Conservation (phyloP, 2,888 invertebrate species). For the Eilema sororculum region DNA sequence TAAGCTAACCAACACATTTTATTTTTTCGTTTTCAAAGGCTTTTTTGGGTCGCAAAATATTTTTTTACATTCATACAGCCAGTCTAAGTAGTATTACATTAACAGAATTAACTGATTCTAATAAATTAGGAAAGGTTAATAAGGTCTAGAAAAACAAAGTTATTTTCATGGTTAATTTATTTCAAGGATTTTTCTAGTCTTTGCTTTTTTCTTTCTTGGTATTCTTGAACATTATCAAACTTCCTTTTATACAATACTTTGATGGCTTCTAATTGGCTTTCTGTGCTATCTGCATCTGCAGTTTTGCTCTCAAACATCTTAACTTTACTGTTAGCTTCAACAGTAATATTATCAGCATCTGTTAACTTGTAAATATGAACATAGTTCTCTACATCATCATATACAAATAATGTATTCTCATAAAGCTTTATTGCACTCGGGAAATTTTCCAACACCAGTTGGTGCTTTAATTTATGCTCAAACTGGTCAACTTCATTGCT, state of each 20-base stretch:
- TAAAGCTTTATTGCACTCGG: slow-evolving; percentile 75
- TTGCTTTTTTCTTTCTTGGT: slow-evolving; percentile 91
- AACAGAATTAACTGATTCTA: not conserved
- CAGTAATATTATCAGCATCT: slow-evolving; percentile 55
- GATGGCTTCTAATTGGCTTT: slow-evolving; percentile 69
- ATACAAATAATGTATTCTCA: slow-evolving; percentile 72
- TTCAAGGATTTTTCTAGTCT: slow-evolving; percentile 85
- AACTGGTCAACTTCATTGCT: slow-evolving; percentile 59
- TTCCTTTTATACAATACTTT: slow-evolving; percentile 91
- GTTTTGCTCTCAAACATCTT: slow-evolving; percentile 63
- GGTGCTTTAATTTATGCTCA: slow-evolving; percentile 66
- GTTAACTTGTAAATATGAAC: slow-evolving; percentile 69
- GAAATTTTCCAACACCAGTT: slow-evolving; percentile 72
- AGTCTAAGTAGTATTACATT: too few species aligned
- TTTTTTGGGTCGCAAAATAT: too few species aligned
- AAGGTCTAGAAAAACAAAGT: not conserved
- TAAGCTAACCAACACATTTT: too few species aligned
- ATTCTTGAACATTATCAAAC: slow-evolving; percentile 93
- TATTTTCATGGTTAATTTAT: slow-evolving; percentile 33
- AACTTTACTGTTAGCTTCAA: slow-evolving; percentile 55
- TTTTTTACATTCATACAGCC: too few species aligned
- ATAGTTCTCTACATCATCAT: slow-evolving; percentile 63
- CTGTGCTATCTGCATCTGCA: slow-evolving; percentile 31
- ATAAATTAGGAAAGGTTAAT: not conserved
- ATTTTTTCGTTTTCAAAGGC: too few species aligned